Base-by-base conservation (phyloP, 2,113 vertebrate species). In the Rhynchopsitta pachyrhyncha region DNA sequence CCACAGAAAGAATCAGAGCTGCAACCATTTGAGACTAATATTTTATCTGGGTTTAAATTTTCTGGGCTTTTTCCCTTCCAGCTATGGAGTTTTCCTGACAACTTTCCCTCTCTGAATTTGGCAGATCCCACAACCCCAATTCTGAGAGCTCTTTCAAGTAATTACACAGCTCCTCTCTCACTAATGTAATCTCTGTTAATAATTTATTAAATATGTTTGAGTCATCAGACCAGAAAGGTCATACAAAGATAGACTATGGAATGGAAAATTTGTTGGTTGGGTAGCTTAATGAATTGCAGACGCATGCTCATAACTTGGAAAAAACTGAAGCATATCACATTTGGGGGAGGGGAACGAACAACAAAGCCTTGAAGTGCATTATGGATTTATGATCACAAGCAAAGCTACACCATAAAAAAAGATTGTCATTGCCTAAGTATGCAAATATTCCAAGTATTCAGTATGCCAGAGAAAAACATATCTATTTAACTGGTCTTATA, bases 221-320 rank as follows among this genome's bases (percentile, higher is more conserved):
- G 70, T 86, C 95, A 95, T 91, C 67, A 59, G 63, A 95, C 70
- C 93, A 53, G 74, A 90, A 88, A 83, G 90, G 91, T 95, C 90
- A 52, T 10, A 67, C 63, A 57, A 68, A 92, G 87, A 92, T 44
- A 74, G 75, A 77, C 66, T 90, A 44, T 62, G 80, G 95, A 87
- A 96, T 74, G 88, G 80, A 89, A 95, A 94, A 82, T 77, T 29
- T 60, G 42, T 91, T 71, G 60, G 59, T 78, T 5, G 9, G 20
- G 37, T 78, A 88, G 59, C 86, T 87, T 79, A 94, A 92, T 88
- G 92, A 97, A 95, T 77, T 95, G 82, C 90, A 96, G 78, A 78
- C 89, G 68, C 17, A 35, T 19, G n/a, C 39, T 74, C 50, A 14
- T 60, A 87, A 41, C 80, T 78, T 70, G 67, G 78, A 88, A 82